Evolutionary conservation across 2,888 invertebrate genomes (phyloP).

Genomic region (Tetrapedia diversipes): DNA sequence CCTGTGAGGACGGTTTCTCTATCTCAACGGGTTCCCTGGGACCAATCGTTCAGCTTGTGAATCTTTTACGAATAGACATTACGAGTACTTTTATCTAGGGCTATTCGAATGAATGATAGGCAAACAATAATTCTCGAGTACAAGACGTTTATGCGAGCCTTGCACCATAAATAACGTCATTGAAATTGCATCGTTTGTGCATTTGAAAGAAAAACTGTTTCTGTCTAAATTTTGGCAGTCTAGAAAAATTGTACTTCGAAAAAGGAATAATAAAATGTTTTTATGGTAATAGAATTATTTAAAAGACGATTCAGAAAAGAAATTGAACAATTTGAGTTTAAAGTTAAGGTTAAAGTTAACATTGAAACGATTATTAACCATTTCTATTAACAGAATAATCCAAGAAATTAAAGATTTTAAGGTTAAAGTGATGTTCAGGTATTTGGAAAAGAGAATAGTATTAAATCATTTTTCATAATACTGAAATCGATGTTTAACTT

Average conservation of each 20-base stretch:
- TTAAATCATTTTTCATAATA: too few relatives aligned
- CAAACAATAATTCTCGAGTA: slow-evolving; percentile 30
- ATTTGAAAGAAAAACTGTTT: background rate
- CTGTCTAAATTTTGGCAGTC: background rate
- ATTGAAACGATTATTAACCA: too few relatives aligned
- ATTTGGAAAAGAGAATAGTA: too few relatives aligned
- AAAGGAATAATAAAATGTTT: too few relatives aligned
- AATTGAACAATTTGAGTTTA: too few relatives aligned
- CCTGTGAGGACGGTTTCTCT: slow-evolving; percentile 62
- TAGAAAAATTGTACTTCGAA: background rate
- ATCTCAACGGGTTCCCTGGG: slow-evolving; percentile 56
- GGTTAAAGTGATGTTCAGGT: too few relatives aligned
- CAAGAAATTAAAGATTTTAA: too few relatives aligned
- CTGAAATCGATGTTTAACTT: too few relatives aligned
- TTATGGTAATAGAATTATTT: too few relatives aligned
- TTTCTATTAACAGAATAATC: too few relatives aligned
- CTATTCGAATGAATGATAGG: slow-evolving; percentile 27
- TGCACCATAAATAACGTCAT: slow-evolving; percentile 1
- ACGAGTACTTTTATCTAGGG: slow-evolving; percentile 33
- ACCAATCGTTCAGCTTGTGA: slow-evolving; percentile 59
- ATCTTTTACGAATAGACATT: slow-evolving; percentile 57
- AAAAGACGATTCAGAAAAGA: too few relatives aligned
- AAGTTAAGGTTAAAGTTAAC: too few relatives aligned
- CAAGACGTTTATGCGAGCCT: slow-evolving; percentile 16
- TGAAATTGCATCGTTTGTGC: background rate